Evolutionary conservation across 2,797 vertebrate genomes (phyloP).

Genomic region (Hylomyscus alleni): DNA sequence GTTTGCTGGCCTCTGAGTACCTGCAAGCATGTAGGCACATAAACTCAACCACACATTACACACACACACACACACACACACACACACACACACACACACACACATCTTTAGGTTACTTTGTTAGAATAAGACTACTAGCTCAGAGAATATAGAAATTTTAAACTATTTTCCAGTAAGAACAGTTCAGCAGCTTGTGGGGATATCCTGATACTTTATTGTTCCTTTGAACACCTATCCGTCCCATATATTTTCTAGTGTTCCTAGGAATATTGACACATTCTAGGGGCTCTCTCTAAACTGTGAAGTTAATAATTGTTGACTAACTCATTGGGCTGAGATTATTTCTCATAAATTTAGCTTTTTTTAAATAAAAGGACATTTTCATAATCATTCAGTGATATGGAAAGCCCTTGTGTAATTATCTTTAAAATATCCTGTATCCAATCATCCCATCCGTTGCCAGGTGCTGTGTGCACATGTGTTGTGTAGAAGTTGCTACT

Average conservation of each 20-base stretch:
- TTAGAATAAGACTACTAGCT: background rate
- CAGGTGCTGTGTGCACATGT: background rate
- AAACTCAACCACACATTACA: background rate
- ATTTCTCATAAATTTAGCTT: constrained; percentile 28
- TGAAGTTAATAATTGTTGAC: constrained; percentile 2
- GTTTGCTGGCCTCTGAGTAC: background rate
- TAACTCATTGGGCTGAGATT: constrained; percentile 13
- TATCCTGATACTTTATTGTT: background rate
- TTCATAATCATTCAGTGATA: background rate
- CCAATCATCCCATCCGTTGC: background rate
- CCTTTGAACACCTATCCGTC: background rate
- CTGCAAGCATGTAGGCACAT: background rate
- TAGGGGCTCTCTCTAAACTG: constrained; percentile 3
- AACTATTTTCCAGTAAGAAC: background rate
- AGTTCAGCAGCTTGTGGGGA: background rate
- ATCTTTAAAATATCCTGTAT: constrained; percentile 7
- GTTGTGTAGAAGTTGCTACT: background rate
- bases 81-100: background rate
- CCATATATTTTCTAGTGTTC: background rate
- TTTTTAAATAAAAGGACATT: background rate
- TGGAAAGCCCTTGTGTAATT: background rate
- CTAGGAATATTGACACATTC: constrained; percentile 22
- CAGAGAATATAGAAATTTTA: background rate
- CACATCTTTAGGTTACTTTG: background rate
- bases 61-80: background rate